phyloP scores from a whole-genome alignment of 2,797 vertebrate species.

The Passerculus sandwichensis region DNA sequence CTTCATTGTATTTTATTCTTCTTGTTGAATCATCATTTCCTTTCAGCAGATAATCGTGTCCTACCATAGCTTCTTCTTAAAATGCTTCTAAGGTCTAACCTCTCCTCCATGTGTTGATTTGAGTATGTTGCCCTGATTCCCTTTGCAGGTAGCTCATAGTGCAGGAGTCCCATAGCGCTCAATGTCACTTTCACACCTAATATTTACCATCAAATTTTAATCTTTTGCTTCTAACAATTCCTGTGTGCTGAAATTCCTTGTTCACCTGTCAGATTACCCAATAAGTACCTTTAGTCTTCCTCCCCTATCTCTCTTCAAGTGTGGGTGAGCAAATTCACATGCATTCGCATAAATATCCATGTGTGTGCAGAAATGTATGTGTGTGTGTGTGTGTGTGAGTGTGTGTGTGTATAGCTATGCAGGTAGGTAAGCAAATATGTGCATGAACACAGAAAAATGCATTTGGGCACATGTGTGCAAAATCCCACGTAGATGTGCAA shows the following conservation, averaged over 20 bases:
- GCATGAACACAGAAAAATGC: background rate
- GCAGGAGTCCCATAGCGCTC: background rate
- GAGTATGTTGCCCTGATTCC: background rate
- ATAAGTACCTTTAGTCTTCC: background rate
- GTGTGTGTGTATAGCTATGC: background rate
- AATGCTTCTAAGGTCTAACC: background rate
- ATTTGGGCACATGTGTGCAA: background rate
- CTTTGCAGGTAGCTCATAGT: background rate
- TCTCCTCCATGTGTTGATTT: background rate
- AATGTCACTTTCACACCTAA: background rate
- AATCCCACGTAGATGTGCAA: background rate
- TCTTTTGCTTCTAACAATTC: background rate
- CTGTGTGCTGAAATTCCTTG: background rate
- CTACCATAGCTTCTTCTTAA: background rate
- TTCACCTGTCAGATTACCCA: background rate
- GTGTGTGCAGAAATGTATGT: background rate
- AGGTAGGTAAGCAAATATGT: accelerated
- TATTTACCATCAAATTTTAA: background rate
- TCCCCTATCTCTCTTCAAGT: background rate
- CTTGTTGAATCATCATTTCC: background rate
- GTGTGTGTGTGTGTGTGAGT: too few species aligned
- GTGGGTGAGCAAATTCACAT: background rate
- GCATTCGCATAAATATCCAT: background rate
- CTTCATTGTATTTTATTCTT: background rate
- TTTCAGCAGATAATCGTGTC: background rate